A percentile compares a stretch with the other conserved stretches of the same genome.
Evolutionary conservation across 1,140 invertebrate species (phyloP).

Genomic region (Triops longicaudatus): DNA sequence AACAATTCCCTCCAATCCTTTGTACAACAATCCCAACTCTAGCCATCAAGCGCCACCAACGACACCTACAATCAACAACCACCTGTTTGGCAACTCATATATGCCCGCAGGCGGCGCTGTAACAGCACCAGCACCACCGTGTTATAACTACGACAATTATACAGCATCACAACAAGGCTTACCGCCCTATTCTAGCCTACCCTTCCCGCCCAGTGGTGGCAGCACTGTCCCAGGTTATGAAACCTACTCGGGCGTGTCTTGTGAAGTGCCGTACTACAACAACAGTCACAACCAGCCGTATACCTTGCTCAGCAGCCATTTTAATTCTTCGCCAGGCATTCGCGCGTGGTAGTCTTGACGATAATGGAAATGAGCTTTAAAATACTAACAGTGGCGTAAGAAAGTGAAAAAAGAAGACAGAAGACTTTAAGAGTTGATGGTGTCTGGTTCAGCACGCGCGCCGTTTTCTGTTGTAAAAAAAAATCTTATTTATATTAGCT

Average conservation of each 20-base stretch:
- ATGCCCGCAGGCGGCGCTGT: not conserved
- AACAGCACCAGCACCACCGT: not conserved
- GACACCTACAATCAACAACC: not conserved
- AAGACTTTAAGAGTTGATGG: no score
- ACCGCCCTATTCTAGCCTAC: constrained; percentile 9
- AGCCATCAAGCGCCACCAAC: not conserved
- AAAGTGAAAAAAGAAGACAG: no score
- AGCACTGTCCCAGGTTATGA: not conserved
- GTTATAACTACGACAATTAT: constrained; percentile 18
- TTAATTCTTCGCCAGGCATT: constrained; percentile 29
- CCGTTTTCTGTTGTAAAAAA: not conserved
- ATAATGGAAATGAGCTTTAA: no score
- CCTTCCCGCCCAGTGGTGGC: not conserved
- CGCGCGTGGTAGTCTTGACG: constrained; percentile 30
- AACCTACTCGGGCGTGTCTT: not conserved
- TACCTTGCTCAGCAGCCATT: constrained; percentile 24
- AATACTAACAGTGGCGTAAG: no score
- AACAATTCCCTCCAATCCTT: not conserved
- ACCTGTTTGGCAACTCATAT: not conserved
- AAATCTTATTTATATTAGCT: not conserved
- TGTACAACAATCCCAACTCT: not conserved
- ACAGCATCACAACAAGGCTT: constrained; percentile 8
- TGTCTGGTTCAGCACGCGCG: not conserved
- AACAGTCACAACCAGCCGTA: not conserved
- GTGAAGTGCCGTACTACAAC: constrained; percentile 1